These are phyloP conservation scores for Muscicapa adusta DNA, from an alignment of 2,113 vertebrate genomes.

Conservation along the genomic window DNA sequence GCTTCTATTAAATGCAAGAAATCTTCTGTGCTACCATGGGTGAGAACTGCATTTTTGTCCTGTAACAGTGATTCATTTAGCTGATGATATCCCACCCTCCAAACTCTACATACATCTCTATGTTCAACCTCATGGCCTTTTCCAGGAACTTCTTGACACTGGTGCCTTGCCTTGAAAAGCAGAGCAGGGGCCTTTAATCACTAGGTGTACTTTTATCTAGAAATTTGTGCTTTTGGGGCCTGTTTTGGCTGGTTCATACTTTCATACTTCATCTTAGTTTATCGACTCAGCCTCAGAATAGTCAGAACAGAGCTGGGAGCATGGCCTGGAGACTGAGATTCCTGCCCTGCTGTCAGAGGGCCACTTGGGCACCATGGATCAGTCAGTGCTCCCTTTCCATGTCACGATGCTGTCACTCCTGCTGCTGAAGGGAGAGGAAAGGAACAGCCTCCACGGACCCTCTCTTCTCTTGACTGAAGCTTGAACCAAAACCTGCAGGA, in stretches of 20 bases:
- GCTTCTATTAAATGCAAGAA: background rate
- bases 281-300: background rate
- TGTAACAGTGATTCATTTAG: background rate
- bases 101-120: background rate
- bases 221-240: background rate
- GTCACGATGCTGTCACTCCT: accelerated
- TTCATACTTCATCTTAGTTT: background rate
- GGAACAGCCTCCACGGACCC: background rate
- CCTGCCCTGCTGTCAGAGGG: background rate
- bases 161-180: background rate
- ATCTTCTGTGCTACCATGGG: background rate
- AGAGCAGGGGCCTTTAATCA: background rate
- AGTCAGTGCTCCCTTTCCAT: accelerated
- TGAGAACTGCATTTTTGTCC: background rate
- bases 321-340: background rate
- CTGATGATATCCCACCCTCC: background rate
- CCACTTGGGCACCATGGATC: accelerated
- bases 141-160: background rate
- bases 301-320: background rate
- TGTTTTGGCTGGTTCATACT: background rate
- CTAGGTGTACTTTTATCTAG: background rate
- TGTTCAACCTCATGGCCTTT: background rate
- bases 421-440: background rate
- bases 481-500: background rate
- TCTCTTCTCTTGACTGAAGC: background rate